Evolutionary conservation across 2,888 invertebrate genomes (phyloP).

Genomic region (Parnassius smintheus): DNA sequence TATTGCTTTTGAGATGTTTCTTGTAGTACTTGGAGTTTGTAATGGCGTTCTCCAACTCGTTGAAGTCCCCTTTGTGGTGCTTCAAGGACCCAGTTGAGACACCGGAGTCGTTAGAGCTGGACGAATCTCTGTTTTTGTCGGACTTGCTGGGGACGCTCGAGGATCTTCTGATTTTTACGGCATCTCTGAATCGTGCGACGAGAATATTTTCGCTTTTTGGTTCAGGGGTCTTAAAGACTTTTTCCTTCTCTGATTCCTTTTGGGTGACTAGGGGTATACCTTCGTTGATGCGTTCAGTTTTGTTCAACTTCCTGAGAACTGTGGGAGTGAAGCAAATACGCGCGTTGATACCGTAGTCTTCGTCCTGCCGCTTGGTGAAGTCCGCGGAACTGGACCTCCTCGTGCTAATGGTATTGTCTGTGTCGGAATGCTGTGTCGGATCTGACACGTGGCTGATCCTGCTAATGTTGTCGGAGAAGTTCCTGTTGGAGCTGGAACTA

Average conservation of each 20-base stretch:
- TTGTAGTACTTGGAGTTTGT: slow-evolving; percentile 73
- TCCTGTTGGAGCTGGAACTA: slow-evolving; percentile 64
- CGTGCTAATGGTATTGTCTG: slow-evolving; percentile 65
- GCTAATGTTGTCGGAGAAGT: slow-evolving; percentile 77
- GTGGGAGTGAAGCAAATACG: slow-evolving; percentile 69
- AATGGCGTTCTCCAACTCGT: slow-evolving; percentile 81
- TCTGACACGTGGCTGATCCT: slow-evolving; percentile 77
- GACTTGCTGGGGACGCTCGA: slow-evolving; percentile 86
- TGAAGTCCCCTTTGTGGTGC: slow-evolving; percentile 82
- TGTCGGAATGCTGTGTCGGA: slow-evolving; percentile 69
- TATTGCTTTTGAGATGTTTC: slow-evolving; percentile 67
- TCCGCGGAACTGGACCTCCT: slow-evolving; percentile 84
- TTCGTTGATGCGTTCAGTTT: slow-evolving; percentile 65
- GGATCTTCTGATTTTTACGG: slow-evolving; percentile 84
- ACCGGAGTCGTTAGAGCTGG: slow-evolving; percentile 86
- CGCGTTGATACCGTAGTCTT: slow-evolving; percentile 56
- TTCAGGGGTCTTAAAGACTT: slow-evolving; percentile 66
- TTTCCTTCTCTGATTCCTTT: slow-evolving; percentile 52
- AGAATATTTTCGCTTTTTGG: slow-evolving; percentile 66
- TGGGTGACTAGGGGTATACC: slow-evolving; percentile 43
- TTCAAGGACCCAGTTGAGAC: slow-evolving; percentile 85
- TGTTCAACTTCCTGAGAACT: slow-evolving; percentile 62
- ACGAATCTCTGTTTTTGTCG: slow-evolving; percentile 85
- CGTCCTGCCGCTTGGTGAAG: slow-evolving; percentile 81
- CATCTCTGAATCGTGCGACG: slow-evolving; percentile 72